Base-by-base conservation (phyloP, 2,888 invertebrate species). In the Sphaerophoria rueppellii region DNA sequence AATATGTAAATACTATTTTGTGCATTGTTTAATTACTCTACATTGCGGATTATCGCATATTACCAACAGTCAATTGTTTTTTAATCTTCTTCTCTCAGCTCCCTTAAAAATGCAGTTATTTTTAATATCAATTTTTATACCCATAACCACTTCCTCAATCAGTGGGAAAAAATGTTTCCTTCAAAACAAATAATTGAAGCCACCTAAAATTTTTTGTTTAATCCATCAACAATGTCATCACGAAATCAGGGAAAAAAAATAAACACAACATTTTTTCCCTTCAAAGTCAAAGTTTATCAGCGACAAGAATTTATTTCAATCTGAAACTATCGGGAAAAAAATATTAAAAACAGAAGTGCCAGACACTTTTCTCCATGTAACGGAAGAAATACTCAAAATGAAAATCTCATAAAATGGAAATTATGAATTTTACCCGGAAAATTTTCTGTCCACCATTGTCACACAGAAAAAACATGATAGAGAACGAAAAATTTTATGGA, bases 231-330 rank as follows among this genome's bases (percentile, higher is more conserved):
- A 83, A 14, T 71, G 50, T 67, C 71, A 61, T 75, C 55, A 78
- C 48, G 6, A 32, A 52, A 35, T 43, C 46, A 50, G 70, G 70
- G 34, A 32, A 55, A 74, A 60, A 73, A 79, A 70, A 65, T 71
- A 65, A 71, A 32, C 46, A 69, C 69, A 57, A 70, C n/a, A 75
- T 80, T 54, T 60, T 71, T 43, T 55, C 50, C 78, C 34, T 48
- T 67, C 75, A 71, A 67, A 75, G 83, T 83, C 83, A 83, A 80
- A 83, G 83, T 75, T 83, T 83, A 83, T 83, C 83, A 71, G 52
- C 58, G 52, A 70, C 73, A 63, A 78, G 58, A 74, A 78, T 82
- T 70, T 52, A 74, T 79, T 70, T 34, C 50, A 37, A 7, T 40
- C 52, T 4, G 2, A 9, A 54, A 40, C 34, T 34, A 55, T 37